phyloP scores from a whole-genome alignment of 2,113 vertebrate species.

The Gorsachius goisagi region DNA sequence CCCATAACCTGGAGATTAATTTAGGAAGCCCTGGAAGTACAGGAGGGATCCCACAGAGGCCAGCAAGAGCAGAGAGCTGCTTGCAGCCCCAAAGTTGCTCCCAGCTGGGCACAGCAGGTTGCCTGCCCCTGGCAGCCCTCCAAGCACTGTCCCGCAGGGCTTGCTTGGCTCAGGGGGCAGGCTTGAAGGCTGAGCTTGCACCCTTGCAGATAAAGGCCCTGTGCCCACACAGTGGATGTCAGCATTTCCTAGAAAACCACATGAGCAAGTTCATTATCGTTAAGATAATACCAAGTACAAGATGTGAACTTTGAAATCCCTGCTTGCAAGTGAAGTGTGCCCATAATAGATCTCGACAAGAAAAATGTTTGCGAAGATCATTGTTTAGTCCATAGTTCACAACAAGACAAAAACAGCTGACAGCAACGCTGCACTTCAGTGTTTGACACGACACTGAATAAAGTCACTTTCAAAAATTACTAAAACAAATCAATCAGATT shows the following conservation, averaged over 20 bases:
- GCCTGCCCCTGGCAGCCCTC: background rate
- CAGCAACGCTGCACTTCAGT: background rate
- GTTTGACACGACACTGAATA: background rate
- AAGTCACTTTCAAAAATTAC: background rate
- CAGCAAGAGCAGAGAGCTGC: background rate
- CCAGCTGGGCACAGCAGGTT: background rate
- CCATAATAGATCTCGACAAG: background rate
- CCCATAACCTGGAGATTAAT: background rate
- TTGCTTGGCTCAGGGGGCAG: background rate
- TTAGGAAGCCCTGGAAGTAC: background rate
- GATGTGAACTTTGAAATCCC: conserved; percentile 11
- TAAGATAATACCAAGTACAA: conserved; percentile 37
- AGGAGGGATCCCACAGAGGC: background rate
- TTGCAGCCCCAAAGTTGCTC: background rate
- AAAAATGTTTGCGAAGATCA: background rate
- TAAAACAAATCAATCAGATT: background rate
- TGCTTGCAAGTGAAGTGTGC: background rate
- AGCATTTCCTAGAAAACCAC: conserved; percentile 26
- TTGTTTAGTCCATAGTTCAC: background rate
- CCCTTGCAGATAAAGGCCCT: background rate
- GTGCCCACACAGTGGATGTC: background rate
- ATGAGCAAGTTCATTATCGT: background rate
- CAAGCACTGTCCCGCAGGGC: background rate
- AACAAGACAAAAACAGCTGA: background rate
- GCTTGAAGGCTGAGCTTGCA: background rate